Conservation (phyloP, 53 echinoderm and acorn worm genomes). For the Arbacia lixula region DNA sequence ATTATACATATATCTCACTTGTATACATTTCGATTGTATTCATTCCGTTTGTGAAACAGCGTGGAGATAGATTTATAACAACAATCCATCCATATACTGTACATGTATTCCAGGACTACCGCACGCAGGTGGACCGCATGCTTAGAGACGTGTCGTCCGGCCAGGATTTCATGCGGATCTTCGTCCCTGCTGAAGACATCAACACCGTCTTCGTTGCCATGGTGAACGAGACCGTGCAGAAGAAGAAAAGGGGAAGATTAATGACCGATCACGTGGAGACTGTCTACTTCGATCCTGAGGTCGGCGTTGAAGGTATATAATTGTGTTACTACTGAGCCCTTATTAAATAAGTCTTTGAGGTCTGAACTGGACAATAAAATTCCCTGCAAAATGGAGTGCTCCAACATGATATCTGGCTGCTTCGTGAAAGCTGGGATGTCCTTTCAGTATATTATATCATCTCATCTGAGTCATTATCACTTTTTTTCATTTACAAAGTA, state of each 20-base stretch:
- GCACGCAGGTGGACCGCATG: constrained; percentile 51
- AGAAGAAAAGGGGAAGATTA: constrained; percentile 15
- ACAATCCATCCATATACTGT: background rate
- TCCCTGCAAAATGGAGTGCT: too few species aligned
- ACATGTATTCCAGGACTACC: constrained; percentile 46
- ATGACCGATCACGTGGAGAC: background rate
- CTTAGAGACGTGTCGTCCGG: constrained; percentile 44
- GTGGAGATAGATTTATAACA: background rate
- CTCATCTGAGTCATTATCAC: too few species aligned
- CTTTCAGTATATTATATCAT: too few species aligned
- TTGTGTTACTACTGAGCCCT: background rate
- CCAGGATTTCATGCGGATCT: constrained; percentile 68
- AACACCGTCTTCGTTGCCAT: constrained; percentile 57
- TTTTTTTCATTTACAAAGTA: too few species aligned
- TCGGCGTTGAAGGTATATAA: constrained; percentile 13
- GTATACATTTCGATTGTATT: too few species aligned
- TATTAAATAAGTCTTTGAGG: background rate
- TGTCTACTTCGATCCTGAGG: constrained; percentile 2
- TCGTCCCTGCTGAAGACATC: constrained; percentile 61
- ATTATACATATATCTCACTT: too few species aligned
- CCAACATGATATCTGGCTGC: too few species aligned
- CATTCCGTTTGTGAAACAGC: too few species aligned
- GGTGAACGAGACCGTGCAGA: constrained; percentile 63
- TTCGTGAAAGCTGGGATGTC: too few species aligned
- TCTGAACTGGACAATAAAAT: too few species aligned